Conservation (phyloP, 2,888 invertebrate species). For the Osmoderma eremita region DNA sequence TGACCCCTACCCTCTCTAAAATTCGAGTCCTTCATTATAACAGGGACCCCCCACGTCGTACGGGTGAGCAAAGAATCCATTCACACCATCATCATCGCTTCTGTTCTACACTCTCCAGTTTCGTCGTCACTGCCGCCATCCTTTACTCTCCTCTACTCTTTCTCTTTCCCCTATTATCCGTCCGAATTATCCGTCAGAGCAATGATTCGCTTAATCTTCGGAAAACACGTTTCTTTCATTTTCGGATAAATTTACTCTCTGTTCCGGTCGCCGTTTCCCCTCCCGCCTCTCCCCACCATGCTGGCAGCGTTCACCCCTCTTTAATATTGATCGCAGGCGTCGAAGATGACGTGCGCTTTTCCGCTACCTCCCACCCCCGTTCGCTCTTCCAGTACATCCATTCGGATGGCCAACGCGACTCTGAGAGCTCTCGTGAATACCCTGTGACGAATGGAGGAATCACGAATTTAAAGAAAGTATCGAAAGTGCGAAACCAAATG, state of each 20-base stretch:
- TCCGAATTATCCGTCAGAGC: constrained; percentile 22
- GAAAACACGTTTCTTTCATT: constrained; percentile 37
- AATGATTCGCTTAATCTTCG: constrained; percentile 36
- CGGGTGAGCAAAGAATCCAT: constrained; percentile 9
- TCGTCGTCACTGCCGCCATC: neutral
- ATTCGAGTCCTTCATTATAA: constrained; percentile 27
- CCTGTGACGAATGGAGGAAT: constrained; percentile 5
- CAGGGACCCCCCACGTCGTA: neutral
- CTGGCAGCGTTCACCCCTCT: neutral
- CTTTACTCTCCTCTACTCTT: neutral
- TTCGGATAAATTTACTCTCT: constrained; percentile 36
- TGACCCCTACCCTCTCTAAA: constrained; percentile 17
- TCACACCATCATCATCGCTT: constrained; percentile 9
- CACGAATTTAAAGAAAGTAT: neutral
- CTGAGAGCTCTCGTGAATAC: constrained; percentile 5
- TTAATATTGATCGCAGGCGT: constrained; percentile 33
- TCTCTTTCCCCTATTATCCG: constrained; percentile 28
- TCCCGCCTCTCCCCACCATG: neutral
- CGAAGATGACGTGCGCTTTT: constrained; percentile 32
- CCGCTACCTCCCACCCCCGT: constrained; percentile 8
- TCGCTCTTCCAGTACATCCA: constrained; percentile 5
- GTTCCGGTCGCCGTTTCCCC: constrained; percentile 11
- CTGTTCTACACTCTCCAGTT: neutral
- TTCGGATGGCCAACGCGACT: constrained; percentile 8
- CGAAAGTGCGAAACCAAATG: neutral